phyloP scores from a whole-genome alignment of 1,140 invertebrate species.

The Epicauta chinensis region DNA sequence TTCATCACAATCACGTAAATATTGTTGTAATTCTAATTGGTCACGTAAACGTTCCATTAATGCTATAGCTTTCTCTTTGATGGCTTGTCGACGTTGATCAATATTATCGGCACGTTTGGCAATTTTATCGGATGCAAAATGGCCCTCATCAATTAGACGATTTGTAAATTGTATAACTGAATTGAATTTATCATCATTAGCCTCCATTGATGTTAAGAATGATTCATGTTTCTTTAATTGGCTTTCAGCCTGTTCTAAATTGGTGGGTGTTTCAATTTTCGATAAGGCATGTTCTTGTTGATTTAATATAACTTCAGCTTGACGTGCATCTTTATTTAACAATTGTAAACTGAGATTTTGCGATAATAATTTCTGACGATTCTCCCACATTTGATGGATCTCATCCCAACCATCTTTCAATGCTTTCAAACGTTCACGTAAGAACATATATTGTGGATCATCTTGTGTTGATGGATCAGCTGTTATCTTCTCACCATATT shows the following conservation, averaged over 20 bases:
- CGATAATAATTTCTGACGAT: constrained; percentile 88
- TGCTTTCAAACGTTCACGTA: constrained; percentile 92
- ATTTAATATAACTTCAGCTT: constrained; percentile 94
- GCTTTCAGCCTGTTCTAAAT: constrained; percentile 95
- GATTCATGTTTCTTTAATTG: constrained; percentile 96
- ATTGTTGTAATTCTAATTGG: constrained; percentile 90
- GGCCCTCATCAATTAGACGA: constrained; percentile 79
- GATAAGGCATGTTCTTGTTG: constrained; percentile 94
- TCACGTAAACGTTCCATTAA: constrained; percentile 92
- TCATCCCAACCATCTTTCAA: constrained; percentile 98
- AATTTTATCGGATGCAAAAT: constrained; percentile 91
- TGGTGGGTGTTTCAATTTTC: constrained; percentile 85
- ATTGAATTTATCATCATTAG: constrained; percentile 99
- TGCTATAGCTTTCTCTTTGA: constrained; percentile 78
- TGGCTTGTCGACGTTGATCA: constrained; percentile 64
- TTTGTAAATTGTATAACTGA: constrained; percentile 89
- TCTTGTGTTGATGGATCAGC: constrained; percentile 67
- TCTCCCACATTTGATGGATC: constrained; percentile 99
- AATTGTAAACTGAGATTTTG: constrained; percentile 93
- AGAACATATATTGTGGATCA: constrained; percentile 99
- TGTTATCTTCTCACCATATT: constrained; percentile 93
- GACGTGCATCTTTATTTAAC: constrained; percentile 92
- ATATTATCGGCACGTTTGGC: constrained; percentile 94
- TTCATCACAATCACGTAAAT: constrained; percentile 97
- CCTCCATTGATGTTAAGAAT: constrained; percentile 99